Base-by-base conservation (phyloP, 2,888 invertebrate genomes). In the Cephus sareptanus region DNA sequence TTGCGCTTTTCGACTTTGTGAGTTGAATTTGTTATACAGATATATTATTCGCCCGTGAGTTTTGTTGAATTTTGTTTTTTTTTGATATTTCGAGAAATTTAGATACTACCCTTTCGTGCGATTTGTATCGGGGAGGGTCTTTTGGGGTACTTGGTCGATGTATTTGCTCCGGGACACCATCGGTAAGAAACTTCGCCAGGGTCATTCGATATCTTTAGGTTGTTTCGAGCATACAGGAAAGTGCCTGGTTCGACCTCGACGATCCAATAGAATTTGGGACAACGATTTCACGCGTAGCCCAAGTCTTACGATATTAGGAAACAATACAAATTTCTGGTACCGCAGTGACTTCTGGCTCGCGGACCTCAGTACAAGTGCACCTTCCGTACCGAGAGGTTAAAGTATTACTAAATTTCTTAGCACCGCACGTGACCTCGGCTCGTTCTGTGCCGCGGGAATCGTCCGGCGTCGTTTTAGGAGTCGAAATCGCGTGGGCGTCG, bases 401-500 rank as follows among this genome's bases (percentile, higher is more conserved):
- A 56, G 9, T 56, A 2, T 9, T 2, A 2, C 1, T 9, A 56
- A 56, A 56, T 9, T 56, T 56, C 6, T 23, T 2, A 56, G 9
- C 9, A 0, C 9, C 56, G 2, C 23, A 56, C 56, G 56, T 56
- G 23, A 56, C 56, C 56, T 56, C 56, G 15, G 9, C 23, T 9
- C 1, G 9, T 23, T 56, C 9, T 0, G 23, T 23, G 9, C 2
- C 56, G 56, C 23, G 23, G 23, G 56, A 9, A 56, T 9, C 2
- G 56, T 56, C 23, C 56, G 23, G 9, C 56, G 56, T 23, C 23
- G 6, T 15, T 40, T 40, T 9, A 23, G 40, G 35, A 30, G 70
- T 75, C 34, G 81, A 80, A 82, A 86, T 84, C 84, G 88, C 85
- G 88, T 87, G 87, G 88, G 85, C 79, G 40, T 34, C 71, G 81